Evolutionary conservation across 2,888 invertebrate species (phyloP).

Genomic region (Adela reaumurella): DNA sequence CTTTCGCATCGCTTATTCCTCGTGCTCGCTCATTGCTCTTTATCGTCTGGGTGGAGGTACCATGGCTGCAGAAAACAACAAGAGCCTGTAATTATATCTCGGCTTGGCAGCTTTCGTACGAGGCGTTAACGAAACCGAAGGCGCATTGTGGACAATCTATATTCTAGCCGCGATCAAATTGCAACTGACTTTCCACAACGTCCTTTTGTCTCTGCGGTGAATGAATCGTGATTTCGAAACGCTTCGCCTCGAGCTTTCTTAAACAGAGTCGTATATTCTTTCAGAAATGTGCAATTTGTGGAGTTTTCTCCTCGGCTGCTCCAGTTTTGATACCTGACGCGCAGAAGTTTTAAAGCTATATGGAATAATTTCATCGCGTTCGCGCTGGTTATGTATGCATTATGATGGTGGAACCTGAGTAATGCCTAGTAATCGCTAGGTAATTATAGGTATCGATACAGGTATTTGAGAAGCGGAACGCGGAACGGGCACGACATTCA

Average conservation of each 20-base stretch:
- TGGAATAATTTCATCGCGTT: no score
- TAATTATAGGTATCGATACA: not conserved
- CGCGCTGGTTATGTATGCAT: no score
- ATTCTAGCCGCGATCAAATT: constrained; percentile 30
- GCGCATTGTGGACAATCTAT: constrained; percentile 46
- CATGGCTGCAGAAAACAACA: no score
- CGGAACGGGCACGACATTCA: not conserved
- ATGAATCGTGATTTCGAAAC: constrained; percentile 9
- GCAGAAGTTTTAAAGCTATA: no score
- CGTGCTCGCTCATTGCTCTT: no score
- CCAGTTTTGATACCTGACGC: not conserved
- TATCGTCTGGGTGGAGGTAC: no score
- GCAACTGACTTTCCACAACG: constrained; percentile 37
- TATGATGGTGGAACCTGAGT: no score
- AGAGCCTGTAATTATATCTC: no score
- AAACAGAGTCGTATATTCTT: not conserved
- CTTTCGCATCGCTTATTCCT: no score
- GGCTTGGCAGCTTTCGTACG: not conserved
- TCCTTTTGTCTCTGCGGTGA: constrained; percentile 28
- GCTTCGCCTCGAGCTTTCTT: not conserved
- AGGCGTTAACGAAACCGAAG: constrained; percentile 15
- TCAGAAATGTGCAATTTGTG: not conserved
- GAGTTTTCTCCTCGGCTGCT: not conserved
- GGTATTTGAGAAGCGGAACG: not conserved
- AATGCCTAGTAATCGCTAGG: not conserved